Percentiles rank a stretch among this genome's conserved stretches.
phyloP scores from a whole-genome alignment of 2,888 invertebrate species.

The Embidobia sp. region DNA sequence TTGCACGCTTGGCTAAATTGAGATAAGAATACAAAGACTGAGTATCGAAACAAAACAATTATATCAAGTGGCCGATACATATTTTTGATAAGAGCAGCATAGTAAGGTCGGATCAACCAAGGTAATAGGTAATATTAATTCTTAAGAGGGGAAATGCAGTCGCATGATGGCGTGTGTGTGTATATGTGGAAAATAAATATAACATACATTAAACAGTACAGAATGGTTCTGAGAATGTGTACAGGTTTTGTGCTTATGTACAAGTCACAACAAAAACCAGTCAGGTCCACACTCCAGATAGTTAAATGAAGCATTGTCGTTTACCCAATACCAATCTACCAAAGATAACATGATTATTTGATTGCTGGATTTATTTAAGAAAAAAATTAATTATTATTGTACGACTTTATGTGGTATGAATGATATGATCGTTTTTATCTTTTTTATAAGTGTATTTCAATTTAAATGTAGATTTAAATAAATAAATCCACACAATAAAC shows the following conservation, averaged over 20 bases:
- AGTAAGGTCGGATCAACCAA: slow-evolving; percentile 21
- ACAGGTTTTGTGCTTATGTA: slow-evolving; percentile 28
- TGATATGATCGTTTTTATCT: no score
- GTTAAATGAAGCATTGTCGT: slow-evolving; percentile 67
- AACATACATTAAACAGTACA: slow-evolving; percentile 13
- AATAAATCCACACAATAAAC: no score
- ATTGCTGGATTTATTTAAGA: slow-evolving; percentile 1
- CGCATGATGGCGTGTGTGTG: not conserved
- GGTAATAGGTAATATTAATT: slow-evolving; percentile 15
- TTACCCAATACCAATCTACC: slow-evolving; percentile 66
- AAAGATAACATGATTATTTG: slow-evolving; percentile 11
- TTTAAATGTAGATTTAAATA: no score
- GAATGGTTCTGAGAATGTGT: slow-evolving; percentile 16
- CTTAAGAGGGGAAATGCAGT: slow-evolving; percentile 17
- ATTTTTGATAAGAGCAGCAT: slow-evolving; percentile 25
- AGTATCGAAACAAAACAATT: slow-evolving; percentile 19
- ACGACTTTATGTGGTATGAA: no score
- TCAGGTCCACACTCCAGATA: slow-evolving; percentile 72
- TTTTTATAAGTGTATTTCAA: no score
- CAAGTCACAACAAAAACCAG: slow-evolving; percentile 65
- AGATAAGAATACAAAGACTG: slow-evolving; percentile 11
- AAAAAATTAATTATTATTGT: not conserved
- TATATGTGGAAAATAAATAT: slow-evolving; percentile 11
- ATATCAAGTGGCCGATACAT: slow-evolving; percentile 18
- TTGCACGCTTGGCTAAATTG: slow-evolving; percentile 2